Evolutionary conservation across 2,797 vertebrate species (phyloP).

Genomic region (Limnodromus scolopaceus): DNA sequence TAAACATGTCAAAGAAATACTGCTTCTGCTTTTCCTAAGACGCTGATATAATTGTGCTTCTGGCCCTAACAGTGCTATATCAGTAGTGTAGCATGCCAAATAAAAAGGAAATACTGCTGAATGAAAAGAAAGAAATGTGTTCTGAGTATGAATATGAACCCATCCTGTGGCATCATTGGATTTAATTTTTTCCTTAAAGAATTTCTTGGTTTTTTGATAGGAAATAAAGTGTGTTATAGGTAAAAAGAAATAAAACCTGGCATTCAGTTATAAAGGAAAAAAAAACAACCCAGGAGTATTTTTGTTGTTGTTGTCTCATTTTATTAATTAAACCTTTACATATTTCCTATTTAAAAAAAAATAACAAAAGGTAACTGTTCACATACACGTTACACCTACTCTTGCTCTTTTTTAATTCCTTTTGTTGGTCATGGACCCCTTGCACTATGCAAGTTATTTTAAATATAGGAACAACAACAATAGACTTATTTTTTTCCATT

Average conservation of each 20-base stretch:
- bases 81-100: neutral
- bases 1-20: slow-evolving; percentile 30
- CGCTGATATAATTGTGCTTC: neutral
- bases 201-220: neutral
- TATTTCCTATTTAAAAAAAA: neutral
- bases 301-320: neutral
- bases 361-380: neutral
- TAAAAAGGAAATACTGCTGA: neutral
- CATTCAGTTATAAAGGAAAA: neutral
- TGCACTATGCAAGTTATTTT: neutral
- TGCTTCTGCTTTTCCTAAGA: neutral
- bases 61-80: neutral
- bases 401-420: neutral
- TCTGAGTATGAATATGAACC: neutral
- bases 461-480: neutral
- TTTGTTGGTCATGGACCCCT: neutral
- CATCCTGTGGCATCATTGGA: accelerated
- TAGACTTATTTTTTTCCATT: neutral
- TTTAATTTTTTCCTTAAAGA: neutral
- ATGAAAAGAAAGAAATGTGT: neutral
- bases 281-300: neutral
- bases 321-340: neutral
- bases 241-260: neutral
- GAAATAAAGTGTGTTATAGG: neutral
- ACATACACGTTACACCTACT: accelerated